Evolutionary conservation across 2,888 invertebrate genomes (phyloP), one percentile per base, ranked within the genome.

Genomic region (Parnassius mnemosyne): DNA sequence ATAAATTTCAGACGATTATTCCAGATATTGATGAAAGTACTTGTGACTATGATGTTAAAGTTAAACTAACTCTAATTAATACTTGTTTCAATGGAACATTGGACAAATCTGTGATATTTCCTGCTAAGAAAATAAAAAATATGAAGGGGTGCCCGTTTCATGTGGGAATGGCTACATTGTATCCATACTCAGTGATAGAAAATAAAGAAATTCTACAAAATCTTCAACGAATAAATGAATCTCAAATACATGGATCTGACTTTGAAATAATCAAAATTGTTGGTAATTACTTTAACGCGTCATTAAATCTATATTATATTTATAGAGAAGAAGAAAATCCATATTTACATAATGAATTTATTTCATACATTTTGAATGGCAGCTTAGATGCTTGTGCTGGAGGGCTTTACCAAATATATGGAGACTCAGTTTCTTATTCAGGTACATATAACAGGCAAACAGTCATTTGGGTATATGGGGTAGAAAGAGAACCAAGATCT

Each of bases 341-440:
- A 0, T 71, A 47, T 25, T 20, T 60, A 2, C 60, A 77, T n/a
- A 25, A 1, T 0, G 70, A 75, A 0, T 85, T 77, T 66, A 10
- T 87, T 25, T 52, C 72, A 1, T 77, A 76, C n/a, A 3, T 90
- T 2, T 9, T 71, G 3, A 85, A 89, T 65, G 84, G 81, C 3
- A 84, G 77, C 46, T 67, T 89, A 3, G 87, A 90, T 52, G 69
- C 73, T 0, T 81, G 81, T 57, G 85, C 83, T 9, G 89, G 90
- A 0, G 89, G 89, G 0, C 67, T 84, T 0, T 86, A 84, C 43
- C 77, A 82, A 62, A 66, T 82, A 3, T 87, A 79, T 49, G 85
- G 83, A 9, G 76, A 84, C n/a, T 3, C 64, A 0, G 81, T 89
- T 0, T 78, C 74, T 3, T 90, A 89, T 65, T 87, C 88, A 1